These are phyloP conservation scores for Falco berigora DNA, from an alignment of 2,797 vertebrate genomes.

Conservation along the genomic window DNA sequence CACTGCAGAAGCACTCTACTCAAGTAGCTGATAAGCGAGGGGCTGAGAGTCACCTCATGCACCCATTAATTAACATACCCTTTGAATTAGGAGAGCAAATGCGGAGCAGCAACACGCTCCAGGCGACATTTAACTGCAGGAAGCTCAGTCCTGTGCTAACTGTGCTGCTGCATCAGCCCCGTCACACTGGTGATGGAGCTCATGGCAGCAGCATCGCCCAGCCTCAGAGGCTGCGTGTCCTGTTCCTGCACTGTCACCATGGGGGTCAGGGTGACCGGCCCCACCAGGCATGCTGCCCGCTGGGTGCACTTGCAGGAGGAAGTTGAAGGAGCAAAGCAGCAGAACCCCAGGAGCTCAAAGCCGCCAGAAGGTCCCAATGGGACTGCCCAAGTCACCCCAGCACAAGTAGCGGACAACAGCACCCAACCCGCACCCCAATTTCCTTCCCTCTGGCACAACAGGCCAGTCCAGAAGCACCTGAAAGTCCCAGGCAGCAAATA, in stretches of 20 bases:
- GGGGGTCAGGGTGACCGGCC: background rate
- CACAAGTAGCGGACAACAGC: background rate
- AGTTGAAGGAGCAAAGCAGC: background rate
- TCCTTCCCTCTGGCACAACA: background rate
- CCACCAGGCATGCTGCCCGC: background rate
- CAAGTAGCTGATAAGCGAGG: background rate
- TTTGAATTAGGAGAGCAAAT: background rate
- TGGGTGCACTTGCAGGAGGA: background rate
- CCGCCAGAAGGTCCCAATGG: background rate
- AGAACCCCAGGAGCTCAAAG: fast-evolving
- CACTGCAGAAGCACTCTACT: background rate
- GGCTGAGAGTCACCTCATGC: background rate
- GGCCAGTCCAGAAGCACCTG: background rate
- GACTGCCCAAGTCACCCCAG: background rate
- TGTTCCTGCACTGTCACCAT: fast-evolving
- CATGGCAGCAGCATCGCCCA: fast-evolving
- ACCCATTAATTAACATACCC: background rate
- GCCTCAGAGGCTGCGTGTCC: fast-evolving
- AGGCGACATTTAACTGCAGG: background rate
- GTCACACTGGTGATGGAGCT: background rate
- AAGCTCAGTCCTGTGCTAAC: background rate
- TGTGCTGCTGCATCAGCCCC: background rate
- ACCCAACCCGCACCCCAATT: background rate
- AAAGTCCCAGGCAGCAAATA: background rate
- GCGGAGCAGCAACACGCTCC: fast-evolving